Conservation (phyloP, 2,797 vertebrate species). For the Margarornis squamiger region DNA sequence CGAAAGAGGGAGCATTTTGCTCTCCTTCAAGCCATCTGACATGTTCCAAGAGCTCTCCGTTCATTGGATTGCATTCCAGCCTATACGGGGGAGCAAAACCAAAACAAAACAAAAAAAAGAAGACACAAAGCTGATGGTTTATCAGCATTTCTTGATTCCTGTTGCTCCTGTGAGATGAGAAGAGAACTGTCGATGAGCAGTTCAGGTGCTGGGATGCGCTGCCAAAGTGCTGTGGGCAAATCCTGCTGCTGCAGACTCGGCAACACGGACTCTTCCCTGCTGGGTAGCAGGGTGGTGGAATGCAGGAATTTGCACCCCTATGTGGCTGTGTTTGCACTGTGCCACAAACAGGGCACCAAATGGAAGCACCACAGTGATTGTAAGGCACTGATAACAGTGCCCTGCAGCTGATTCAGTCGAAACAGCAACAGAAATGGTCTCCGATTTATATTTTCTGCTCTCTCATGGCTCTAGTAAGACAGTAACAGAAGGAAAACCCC, state of each 20-base stretch:
- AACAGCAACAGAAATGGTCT: neutral
- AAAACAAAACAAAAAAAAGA: neutral
- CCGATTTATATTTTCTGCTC: neutral
- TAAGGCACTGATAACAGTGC: neutral
- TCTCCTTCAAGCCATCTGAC: conserved; percentile 15
- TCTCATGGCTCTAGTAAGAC: neutral
- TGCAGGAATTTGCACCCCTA: rapidly evolving
- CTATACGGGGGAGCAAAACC: neutral
- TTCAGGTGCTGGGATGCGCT: neutral
- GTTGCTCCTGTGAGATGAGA: neutral
- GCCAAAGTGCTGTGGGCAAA: neutral
- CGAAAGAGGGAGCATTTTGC: neutral
- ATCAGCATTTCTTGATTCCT: neutral
- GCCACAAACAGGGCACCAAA: neutral
- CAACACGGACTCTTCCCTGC: neutral
- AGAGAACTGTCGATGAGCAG: neutral
- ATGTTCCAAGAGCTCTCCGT: conserved; percentile 11
- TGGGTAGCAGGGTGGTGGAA: neutral
- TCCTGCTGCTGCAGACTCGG: neutral
- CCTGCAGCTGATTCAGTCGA: neutral
- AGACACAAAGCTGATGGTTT: neutral
- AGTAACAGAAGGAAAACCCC: neutral
- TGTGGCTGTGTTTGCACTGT: rapidly evolving
- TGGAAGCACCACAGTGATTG: neutral
- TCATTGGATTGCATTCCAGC: conserved; percentile 12